Conservation (phyloP, 2,113 vertebrate species). For the Pedionomus torquatus region DNA sequence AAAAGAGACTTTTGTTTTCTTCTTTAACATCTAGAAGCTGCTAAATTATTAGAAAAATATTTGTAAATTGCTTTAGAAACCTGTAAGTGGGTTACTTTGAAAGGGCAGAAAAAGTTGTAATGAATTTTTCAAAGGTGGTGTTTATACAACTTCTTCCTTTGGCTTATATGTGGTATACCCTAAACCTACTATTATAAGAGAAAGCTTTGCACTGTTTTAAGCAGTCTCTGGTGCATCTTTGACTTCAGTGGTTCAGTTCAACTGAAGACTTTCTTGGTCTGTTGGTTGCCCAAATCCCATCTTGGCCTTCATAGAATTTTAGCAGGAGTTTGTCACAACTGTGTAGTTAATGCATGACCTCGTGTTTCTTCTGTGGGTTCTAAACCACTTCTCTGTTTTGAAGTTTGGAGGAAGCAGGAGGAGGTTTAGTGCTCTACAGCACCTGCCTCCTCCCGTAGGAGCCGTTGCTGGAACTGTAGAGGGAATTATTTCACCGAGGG, state of each 20-base stretch:
- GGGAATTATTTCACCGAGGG: background rate
- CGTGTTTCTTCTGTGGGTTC: background rate
- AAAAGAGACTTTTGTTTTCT: background rate
- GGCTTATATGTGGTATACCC: background rate
- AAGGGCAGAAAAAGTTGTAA: background rate
- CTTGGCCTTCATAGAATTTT: background rate
- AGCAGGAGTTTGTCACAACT: accelerated
- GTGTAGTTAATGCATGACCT: background rate
- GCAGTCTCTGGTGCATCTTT: background rate
- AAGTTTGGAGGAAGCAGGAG: background rate
- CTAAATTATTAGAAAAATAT: background rate
- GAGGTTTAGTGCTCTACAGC: background rate
- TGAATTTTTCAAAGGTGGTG: background rate
- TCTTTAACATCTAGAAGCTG: background rate
- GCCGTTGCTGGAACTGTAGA: background rate
- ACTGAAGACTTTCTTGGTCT: background rate
- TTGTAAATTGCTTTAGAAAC: background rate
- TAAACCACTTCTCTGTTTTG: background rate
- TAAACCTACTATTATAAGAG: background rate
- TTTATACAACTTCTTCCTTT: background rate
- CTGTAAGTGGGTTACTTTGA: too few relatives aligned
- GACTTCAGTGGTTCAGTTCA: background rate
- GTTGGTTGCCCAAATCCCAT: background rate
- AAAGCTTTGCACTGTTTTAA: background rate
- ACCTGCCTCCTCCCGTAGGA: background rate